Base-by-base conservation (phyloP, 2,113 vertebrate species). In the Odontesthes bonariensis region DNA sequence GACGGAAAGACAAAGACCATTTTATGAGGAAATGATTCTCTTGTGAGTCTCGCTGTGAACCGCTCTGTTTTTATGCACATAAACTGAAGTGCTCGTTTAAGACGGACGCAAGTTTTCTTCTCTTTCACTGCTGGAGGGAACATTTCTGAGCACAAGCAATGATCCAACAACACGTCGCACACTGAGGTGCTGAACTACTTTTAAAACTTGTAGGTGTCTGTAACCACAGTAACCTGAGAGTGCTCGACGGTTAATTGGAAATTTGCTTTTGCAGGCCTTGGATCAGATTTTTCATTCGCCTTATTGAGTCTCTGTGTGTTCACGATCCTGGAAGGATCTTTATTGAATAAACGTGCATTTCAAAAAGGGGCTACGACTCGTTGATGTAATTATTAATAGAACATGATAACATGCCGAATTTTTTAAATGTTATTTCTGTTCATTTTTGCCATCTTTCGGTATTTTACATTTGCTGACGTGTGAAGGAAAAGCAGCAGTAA, bases 261-360 rank as follows among this genome's bases (percentile, higher is more conserved):
- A 22, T 60, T 49, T 63, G 11, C 59, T 79, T n/a, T 67, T 19
- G 16, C 78, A 75, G 83, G 38, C 57, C 70, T 68, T 61, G 35
- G 55, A 76, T 70, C 73, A n/a, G n/a, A 1, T 42, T 0, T 62
- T 77, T 23, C 2, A 17, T 6, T 31, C 8, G 1, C 61, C 49
- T 27, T 38, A 8, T 54, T 60, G 33, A 63, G 13, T 79, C 32
- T 44, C 40, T 51, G 49, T 42, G 22, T 27, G 14, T 77, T 54
- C 10, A 53, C 58, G 33, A 11, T 31, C 56, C 69, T 27, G 0
- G 11, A 17, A 47, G 42, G 46, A 19, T n/a, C 44, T 55, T 47
- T 46, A 20, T 52, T 16, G 0, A 75, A 68, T n/a, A 63, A 23
- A 49, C 46, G 0, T 47, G 16, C 14, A 23, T 61, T 76, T 79